Base-by-base conservation (phyloP, 1,140 invertebrate genomes). In the Rhopalosiphum maidis region DNA sequence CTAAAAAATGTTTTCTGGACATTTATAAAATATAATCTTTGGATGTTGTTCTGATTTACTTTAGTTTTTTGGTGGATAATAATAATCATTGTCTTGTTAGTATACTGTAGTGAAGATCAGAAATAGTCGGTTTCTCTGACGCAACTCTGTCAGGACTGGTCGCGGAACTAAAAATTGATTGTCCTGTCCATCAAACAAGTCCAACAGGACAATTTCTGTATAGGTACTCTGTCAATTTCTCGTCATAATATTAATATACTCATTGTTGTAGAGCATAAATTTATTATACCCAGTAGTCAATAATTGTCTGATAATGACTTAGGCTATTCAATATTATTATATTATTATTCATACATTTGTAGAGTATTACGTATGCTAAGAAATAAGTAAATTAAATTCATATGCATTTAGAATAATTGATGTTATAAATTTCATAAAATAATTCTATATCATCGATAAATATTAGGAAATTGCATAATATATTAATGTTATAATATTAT, bases 151-250 rank as follows among this genome's bases (percentile, higher is more conserved):
- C 54, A 68, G 55, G 55, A 90, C 89, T 55, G 89, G 89, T 90
- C 54, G 35, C 37, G 54, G 54, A 90, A 90, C 30, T 89, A 51
- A 90, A 60, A 90, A 68, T 90, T 90, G 54, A 90, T 90, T 90
- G 89, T 90, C 4, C 89, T 90, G 89, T 90, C 89, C 37, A 30
- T 90, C 89, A 90, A 90, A 68, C 89, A 43, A 90, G 43, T 68
- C 89, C 48, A 37, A 23, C 22, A 35, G 51, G 22, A 22, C 51
- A 89, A 68, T 18, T 55, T 90, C 37, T n/a, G 55, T 30, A 37
- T 60, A n/a, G 22, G 37, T 35, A 22, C 25, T 25, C 35, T 90
- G 37, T 25, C 54, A 37, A 23, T 68, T 43, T 90, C 54, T 41
- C 55, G 15, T 68, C 89, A 90, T 68, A 90, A 90, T 55, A 43